A percentile compares a stretch with the other conserved stretches of the same genome.
phyloP scores from a whole-genome alignment of 2,888 invertebrate species.

The Chrysolina americana region DNA sequence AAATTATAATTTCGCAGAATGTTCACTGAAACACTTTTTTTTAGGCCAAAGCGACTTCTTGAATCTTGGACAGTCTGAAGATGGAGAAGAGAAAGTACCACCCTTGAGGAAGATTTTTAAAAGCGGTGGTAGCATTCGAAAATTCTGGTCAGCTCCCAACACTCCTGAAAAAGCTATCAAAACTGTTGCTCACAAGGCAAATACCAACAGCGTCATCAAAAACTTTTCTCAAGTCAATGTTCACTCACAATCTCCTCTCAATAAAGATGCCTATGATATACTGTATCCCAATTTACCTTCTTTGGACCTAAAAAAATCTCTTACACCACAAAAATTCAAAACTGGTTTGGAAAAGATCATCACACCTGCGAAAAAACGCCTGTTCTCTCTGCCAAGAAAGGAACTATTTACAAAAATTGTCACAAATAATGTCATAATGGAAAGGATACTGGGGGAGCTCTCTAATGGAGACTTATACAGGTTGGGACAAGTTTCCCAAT shows the following conservation, averaged over 20 bases:
- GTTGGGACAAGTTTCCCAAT: slow-evolving; percentile 58
- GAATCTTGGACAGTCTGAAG: slow-evolving; percentile 14
- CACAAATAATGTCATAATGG: slow-evolving; percentile 58
- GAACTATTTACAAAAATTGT: slow-evolving; percentile 51
- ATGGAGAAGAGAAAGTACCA: neutral
- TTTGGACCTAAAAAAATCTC: slow-evolving; percentile 47
- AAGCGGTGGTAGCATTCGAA: slow-evolving; percentile 25
- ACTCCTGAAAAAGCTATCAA: slow-evolving; percentile 55
- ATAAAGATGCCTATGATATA: slow-evolving; percentile 60
- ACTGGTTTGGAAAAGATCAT: slow-evolving; percentile 48
- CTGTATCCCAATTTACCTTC: slow-evolving; percentile 61
- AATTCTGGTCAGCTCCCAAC: slow-evolving; percentile 47
- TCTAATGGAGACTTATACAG: slow-evolving; percentile 63
- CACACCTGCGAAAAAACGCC: slow-evolving; percentile 60
- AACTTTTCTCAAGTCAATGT: slow-evolving; percentile 56
- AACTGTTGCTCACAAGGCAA: slow-evolving; percentile 33
- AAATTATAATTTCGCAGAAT: neutral
- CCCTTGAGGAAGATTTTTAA: slow-evolving; percentile 34
- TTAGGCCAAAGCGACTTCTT: neutral
- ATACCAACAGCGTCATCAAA: slow-evolving; percentile 49
- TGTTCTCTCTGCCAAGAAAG: slow-evolving; percentile 53
- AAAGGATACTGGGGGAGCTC: slow-evolving; percentile 60
- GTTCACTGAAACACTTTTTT: neutral
- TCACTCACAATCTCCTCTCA: slow-evolving; percentile 55
- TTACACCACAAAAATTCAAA: slow-evolving; percentile 58